phyloP scores from a whole-genome alignment of 2,113 vertebrate species.

The Serilophus lunatus region DNA sequence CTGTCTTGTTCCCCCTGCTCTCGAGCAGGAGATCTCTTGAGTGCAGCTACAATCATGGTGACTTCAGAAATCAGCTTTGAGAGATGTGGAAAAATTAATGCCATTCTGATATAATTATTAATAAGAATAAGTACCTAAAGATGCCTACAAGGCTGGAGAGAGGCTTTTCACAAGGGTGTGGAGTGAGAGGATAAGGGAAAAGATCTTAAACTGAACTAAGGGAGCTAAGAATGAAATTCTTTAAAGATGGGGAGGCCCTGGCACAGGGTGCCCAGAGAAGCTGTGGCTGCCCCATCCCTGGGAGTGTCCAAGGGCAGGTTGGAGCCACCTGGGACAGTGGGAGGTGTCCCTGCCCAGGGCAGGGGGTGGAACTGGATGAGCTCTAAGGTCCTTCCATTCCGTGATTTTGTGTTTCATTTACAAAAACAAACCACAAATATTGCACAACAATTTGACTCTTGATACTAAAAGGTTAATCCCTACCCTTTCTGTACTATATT shows the following conservation, averaged over 20 bases:
- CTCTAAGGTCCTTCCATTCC: neutral
- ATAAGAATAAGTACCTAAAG: neutral
- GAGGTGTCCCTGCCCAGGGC: neutral
- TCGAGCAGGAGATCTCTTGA: neutral
- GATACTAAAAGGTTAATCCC: neutral
- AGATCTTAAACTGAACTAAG: neutral
- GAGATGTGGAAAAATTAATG: neutral
- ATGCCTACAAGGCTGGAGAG: neutral
- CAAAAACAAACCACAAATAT: neutral
- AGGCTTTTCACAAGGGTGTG: neutral
- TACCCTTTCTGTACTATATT: neutral
- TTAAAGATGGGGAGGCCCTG: neutral
- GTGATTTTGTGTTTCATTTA: neutral
- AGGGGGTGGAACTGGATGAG: fast-evolving
- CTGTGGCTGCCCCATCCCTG: neutral
- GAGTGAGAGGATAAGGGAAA: neutral
- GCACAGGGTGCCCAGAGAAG: neutral
- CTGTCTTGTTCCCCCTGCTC: neutral
- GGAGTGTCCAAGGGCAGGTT: neutral
- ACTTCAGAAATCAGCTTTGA: neutral
- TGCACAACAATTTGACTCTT: neutral
- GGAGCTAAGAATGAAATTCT: neutral
- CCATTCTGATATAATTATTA: neutral
- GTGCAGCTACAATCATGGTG: too few relatives aligned
- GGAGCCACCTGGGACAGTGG: neutral